A percentile compares a stretch with the other conserved stretches of the same genome.
phyloP scores from a whole-genome alignment of 2,888 invertebrate species.

The Ophion slaviceki region DNA sequence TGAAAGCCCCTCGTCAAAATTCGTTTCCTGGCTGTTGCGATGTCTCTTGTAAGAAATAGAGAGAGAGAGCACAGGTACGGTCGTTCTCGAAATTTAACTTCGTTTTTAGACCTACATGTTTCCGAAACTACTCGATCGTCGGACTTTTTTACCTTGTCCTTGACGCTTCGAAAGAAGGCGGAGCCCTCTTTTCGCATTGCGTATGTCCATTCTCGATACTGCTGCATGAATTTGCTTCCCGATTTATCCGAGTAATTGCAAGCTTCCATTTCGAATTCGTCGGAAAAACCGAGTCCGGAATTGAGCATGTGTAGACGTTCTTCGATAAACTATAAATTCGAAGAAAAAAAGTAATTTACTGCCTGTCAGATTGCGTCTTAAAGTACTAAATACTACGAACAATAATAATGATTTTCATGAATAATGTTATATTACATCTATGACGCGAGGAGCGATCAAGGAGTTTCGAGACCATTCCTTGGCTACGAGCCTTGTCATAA shows the following conservation, averaged over 20 bases:
- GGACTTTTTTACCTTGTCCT: slow-evolving; percentile 90
- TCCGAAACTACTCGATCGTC: neutral
- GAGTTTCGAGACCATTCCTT: too few relatives aligned
- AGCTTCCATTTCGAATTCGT: slow-evolving; percentile 97
- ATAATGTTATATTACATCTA: too few relatives aligned
- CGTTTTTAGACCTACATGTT: neutral
- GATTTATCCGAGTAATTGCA: slow-evolving; percentile 89
- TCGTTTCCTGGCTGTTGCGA: too few relatives aligned
- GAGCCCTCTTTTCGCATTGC: slow-evolving; percentile 92
- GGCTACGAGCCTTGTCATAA: too few relatives aligned
- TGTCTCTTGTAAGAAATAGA: too few relatives aligned
- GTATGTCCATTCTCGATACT: slow-evolving; percentile 92
- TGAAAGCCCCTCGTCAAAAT: too few relatives aligned
- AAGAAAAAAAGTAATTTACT: neutral
- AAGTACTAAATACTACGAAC: too few relatives aligned
- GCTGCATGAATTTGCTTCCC: slow-evolving; percentile 87
- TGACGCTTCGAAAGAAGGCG: slow-evolving; percentile 93
- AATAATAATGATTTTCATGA: too few relatives aligned
- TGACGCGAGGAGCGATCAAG: too few relatives aligned
- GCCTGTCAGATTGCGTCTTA: too few relatives aligned
- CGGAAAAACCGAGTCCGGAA: slow-evolving; percentile 95
- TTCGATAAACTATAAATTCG: slow-evolving; percentile 92
- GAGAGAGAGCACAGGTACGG: too few relatives aligned
- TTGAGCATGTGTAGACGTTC: slow-evolving; percentile 96
- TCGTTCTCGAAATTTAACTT: neutral